Conservation (phyloP, 2,113 vertebrate species). For the Bubo bubo region DNA sequence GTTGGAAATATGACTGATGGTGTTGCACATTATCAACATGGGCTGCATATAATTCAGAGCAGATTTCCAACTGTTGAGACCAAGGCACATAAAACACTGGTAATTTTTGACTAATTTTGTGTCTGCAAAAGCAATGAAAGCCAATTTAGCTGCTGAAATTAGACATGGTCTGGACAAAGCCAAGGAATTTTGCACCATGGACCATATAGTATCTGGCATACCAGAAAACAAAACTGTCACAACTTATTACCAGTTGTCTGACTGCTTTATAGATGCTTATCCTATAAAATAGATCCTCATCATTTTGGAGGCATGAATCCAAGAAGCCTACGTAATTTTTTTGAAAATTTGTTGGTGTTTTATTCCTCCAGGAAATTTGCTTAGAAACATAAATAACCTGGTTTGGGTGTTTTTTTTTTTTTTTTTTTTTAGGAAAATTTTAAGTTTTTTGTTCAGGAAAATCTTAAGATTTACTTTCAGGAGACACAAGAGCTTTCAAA, state of each 20-base stretch:
- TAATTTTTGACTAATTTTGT: not conserved
- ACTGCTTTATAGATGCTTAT: not conserved
- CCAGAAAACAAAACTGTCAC: not conserved
- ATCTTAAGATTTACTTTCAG: not conserved
- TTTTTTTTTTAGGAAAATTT: not conserved
- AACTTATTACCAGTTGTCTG: not conserved
- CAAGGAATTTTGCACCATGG: not conserved
- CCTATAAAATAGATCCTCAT: not conserved
- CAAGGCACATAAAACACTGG: too few species aligned
- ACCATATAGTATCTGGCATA: not conserved
- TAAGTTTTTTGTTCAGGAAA: not conserved
- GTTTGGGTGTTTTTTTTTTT: not conserved
- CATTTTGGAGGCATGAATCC: not conserved
- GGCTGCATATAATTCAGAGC: not conserved
- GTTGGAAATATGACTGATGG: not conserved
- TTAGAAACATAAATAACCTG: not conserved
- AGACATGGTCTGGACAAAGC: not conserved
- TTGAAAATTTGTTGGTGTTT: not conserved
- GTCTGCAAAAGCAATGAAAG: not conserved
- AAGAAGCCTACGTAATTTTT: not conserved
- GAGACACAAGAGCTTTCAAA: not conserved
- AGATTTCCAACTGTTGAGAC: not conserved
- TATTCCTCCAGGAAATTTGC: not conserved
- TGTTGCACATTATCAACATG: not conserved
- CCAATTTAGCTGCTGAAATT: not conserved